Conservation (phyloP, 2,888 invertebrate species). For the Catocala nupta region DNA sequence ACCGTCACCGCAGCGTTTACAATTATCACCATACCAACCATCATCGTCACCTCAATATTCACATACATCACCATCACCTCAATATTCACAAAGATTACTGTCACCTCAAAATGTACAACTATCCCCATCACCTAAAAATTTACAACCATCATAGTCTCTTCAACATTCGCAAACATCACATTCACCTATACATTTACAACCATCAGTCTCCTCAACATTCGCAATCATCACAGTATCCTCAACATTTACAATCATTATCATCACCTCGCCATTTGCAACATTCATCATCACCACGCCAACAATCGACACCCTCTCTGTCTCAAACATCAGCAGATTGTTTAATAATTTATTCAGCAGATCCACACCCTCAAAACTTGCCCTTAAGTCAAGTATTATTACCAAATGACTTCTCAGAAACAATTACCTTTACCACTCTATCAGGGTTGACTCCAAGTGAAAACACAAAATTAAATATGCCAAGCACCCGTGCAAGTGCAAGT, state of each 20-base stretch:
- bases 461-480: too few relatives aligned
- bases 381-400: too few relatives aligned
- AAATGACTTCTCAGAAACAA: too few relatives aligned
- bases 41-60: slow-evolving; percentile 1
- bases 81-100: not conserved
- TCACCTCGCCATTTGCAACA: not conserved
- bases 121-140: not conserved
- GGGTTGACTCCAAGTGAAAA: too few relatives aligned
- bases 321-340: not conserved
- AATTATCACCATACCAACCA: not conserved
- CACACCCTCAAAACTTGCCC: too few relatives aligned
- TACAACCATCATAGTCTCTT: not conserved
- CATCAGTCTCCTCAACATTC: not conserved
- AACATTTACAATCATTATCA: not conserved
- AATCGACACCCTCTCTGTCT: not conserved
- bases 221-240: not conserved
- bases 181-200: not conserved
- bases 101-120: not conserved
- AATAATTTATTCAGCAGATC: not conserved
- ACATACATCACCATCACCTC: not conserved
- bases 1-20: not conserved
- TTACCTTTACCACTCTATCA: too few relatives aligned
- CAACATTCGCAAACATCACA: not conserved
- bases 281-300: not conserved
- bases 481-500: too few relatives aligned